Evolutionary conservation across 2,888 invertebrate genomes (phyloP), one percentile per base, ranked within the genome.

Genomic region (Tiliacea citrago): DNA sequence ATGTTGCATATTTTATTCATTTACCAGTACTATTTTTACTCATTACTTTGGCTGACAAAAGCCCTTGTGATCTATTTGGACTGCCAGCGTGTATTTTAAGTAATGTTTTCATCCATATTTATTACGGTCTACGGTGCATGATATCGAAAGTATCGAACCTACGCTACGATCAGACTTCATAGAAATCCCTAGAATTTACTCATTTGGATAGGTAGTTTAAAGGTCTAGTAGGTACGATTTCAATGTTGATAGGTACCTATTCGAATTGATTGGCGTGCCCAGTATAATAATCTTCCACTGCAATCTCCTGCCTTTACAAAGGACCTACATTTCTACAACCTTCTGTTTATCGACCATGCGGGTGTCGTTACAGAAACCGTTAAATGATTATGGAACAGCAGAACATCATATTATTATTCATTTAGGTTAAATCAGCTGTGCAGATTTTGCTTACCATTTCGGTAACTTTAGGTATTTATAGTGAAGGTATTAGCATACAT

Each of bases 1-100:
- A 86, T 81, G 65, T 74, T 85, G 85, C 81, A 86, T 72, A 80
- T 83, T 86, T 70, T 82, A 85, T 75, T 71, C 39, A 72, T 78
- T 74, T 70, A 85, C 73, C 62, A 73, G 68, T 71, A 76, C 62
- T 80, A 76, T 83, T 66, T 80, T 74, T 74, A 75, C n/a, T 78
- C 66, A 51, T 63, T 73, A 75, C 57, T 61, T 69, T 85, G 77
- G 67, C 76, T 66, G 67, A 47, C 53, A 51, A 35, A 29, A 62
- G 62, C 68, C 80, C 66, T 74, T 57, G 63, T 68, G 66, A 69
- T 75, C 60, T 13, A 63, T 73, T 63, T 63, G 63, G 68, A 68
- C 62, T 77, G 83, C 62, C 68, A 77, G 47, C 16, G 24, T 62
- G 53, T 84, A 81, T 77, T 83, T 70, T 73, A 51, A 35, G 65